These are phyloP conservation scores for Acronicta alni DNA, from an alignment of 2,888 invertebrate species.

Conservation along the genomic window DNA sequence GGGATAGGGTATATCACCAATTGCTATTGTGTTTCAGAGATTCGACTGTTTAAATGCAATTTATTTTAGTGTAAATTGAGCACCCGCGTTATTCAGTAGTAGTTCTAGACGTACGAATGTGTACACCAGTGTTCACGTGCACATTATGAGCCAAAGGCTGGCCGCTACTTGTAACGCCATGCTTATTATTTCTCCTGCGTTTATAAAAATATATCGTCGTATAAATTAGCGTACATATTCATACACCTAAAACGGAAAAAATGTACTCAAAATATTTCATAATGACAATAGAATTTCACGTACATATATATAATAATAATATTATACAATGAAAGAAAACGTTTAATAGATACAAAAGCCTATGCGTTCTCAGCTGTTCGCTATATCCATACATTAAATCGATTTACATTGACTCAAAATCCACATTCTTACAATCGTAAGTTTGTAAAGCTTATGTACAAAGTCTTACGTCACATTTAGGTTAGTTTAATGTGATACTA, in stretches of 20 bases:
- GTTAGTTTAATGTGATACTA: constrained; percentile 24
- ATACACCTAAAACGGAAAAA: constrained; percentile 56
- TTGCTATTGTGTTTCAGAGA: constrained; percentile 59
- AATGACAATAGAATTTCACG: constrained; percentile 55
- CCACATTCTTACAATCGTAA: constrained; percentile 49
- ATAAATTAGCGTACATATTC: constrained; percentile 48
- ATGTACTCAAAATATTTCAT: constrained; percentile 62
- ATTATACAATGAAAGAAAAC: constrained; percentile 63
- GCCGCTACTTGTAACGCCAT: constrained; percentile 23
- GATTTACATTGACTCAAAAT: constrained; percentile 57
- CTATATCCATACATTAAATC: constrained; percentile 53
- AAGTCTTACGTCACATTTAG: constrained; percentile 22
- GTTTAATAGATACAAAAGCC: constrained; percentile 62
- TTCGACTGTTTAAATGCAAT: constrained; percentile 70
- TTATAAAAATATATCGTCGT: constrained; percentile 34
- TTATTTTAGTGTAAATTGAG: constrained; percentile 60
- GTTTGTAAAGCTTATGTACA: constrained; percentile 51
- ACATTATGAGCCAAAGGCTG: constrained; percentile 9
- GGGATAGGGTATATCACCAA: constrained; percentile 64
- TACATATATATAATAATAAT: constrained; percentile 57
- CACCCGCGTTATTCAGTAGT: constrained; percentile 53
- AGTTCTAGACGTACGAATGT: constrained; percentile 48
- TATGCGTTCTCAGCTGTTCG: constrained; percentile 53
- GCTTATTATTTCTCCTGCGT: constrained; percentile 25
- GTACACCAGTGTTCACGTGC: constrained; percentile 26